Conservation (phyloP, 2,888 invertebrate species). For the Electrophaes corylata region DNA sequence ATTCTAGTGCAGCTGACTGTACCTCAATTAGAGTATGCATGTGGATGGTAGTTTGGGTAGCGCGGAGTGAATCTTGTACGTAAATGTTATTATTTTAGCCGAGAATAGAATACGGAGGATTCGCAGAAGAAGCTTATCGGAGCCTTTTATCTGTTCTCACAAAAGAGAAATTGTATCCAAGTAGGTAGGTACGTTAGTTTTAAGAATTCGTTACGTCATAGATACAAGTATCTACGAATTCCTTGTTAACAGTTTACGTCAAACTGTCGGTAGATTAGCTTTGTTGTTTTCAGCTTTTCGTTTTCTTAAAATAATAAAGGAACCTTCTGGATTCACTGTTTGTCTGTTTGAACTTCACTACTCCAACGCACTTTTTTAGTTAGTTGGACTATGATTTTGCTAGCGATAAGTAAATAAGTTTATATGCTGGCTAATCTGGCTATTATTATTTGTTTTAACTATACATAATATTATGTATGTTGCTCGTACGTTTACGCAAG, state of each 20-base stretch:
- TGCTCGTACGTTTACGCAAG: too few species aligned
- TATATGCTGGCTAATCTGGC: too few species aligned
- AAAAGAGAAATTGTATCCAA: slow-evolving; percentile 32
- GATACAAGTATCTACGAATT: slow-evolving; percentile 11
- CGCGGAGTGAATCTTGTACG: not conserved
- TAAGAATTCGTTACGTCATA: slow-evolving; percentile 34
- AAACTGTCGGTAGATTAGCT: not conserved
- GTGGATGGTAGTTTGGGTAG: not conserved
- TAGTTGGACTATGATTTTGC: too few species aligned
- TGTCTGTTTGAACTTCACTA: not conserved
- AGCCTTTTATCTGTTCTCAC: slow-evolving; percentile 30
- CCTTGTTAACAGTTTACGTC: slow-evolving; percentile 6
- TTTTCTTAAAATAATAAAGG: not conserved
- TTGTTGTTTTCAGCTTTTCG: not conserved
- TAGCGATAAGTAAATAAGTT: too few species aligned
- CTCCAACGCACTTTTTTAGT: too few species aligned
- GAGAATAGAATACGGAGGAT: slow-evolving; percentile 18
- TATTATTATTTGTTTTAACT: too few species aligned
- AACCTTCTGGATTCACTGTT: not conserved
- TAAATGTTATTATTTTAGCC: not conserved
- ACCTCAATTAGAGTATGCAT: too few species aligned
- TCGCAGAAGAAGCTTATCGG: slow-evolving; percentile 34
- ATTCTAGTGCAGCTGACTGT: too few species aligned
- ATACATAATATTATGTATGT: too few species aligned
- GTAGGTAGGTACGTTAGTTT: slow-evolving; percentile 23